Conservation (phyloP, 1,140 invertebrate species). For the Drosophila triauraria region DNA sequence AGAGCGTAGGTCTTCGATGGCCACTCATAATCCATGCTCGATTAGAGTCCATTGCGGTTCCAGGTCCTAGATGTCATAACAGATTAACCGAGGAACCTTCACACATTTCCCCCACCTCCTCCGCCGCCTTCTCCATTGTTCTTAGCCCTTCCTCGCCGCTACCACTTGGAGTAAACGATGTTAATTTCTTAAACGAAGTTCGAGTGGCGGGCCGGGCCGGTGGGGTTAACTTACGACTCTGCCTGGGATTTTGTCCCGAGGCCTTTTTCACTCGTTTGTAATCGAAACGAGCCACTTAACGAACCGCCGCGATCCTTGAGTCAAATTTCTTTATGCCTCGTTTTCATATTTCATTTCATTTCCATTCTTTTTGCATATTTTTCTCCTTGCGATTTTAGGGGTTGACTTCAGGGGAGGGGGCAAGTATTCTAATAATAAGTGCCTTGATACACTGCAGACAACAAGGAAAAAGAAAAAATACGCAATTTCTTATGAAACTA, state of each 20-base stretch:
- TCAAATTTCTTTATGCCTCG: conserved; percentile 67
- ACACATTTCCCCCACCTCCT: conserved; percentile 17
- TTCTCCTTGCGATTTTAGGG: conserved; percentile 61
- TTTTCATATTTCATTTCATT: conserved; percentile 57
- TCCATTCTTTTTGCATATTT: conserved; percentile 54
- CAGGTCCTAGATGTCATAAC: conserved; percentile 78
- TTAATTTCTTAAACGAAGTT: conserved; percentile 73
- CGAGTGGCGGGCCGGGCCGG: conserved; percentile 23
- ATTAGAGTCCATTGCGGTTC: conserved; percentile 74
- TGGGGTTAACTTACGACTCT: conserved; percentile 57
- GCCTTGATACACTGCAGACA: conserved; percentile 21
- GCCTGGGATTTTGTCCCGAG: conserved; percentile 63
- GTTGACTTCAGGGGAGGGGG: conserved; percentile 40
- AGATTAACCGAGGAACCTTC: conserved; percentile 71
- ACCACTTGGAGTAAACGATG: conserved; percentile 79
- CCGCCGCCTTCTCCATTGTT: conserved; percentile 17
- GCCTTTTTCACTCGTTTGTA: conserved; percentile 56
- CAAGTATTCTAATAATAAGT: conserved; percentile 37
- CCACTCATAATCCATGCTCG: conserved; percentile 77
- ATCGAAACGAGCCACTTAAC: conserved; percentile 82
- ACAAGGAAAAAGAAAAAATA: background rate
- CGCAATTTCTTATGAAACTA: background rate
- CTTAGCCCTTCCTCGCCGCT: conserved; percentile 12
- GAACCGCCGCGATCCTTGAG: conserved; percentile 59
- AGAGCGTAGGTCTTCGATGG: conserved; percentile 80